Base-by-base conservation (phyloP, 2,888 invertebrate genomes). In the Eilema griseolum region DNA sequence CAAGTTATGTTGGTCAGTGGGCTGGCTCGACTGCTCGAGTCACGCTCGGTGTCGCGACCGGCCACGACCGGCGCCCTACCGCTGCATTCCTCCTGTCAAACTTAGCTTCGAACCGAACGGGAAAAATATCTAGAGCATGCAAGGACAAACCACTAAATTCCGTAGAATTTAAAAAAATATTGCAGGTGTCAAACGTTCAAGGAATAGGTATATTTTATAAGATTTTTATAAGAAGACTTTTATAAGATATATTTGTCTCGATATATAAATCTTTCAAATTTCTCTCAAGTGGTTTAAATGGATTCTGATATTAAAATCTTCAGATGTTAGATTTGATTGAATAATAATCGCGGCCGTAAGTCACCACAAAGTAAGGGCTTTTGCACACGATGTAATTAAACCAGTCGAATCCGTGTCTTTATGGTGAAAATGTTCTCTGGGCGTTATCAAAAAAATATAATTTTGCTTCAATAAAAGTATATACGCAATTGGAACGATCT, bases 71-170 rank as follows among this genome's bases (percentile, higher is more conserved):
- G 88, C 88, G 89, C 89, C 90, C 89, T 88, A 85, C 79, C 83
- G 83, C 83, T 83, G 87, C 93, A 94, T 94, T 92, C 94, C 93
- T 91, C 81, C 84, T 93, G 95, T 94, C 94, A 93, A 93, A 91
- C 89, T 89, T 87, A 90, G 88, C 90, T 90, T 91, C 90, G 87
- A 88, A 86, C 81, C 75, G 84, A 88, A 88, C 82, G 85, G 81
- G 86, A 86, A 90, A 89, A 90, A 92, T 88, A 86, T 85, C 81
- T 79, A 84, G 86, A 88, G 86, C 81, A 75, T 72, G 85, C 93
- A 92, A 93, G 92, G 91, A 90, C 91, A 88, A 71, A 80, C 74
- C 74, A 72, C 78, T 72, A 80, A 79, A 83, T 88, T 88, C 86
- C 84, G 69, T 78, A 83, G 84, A 89, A 84, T 78, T 70, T 70